Evolutionary conservation across 92 coral and sea anemone genomes (phyloP).

Genomic region (Bergia sp.): DNA sequence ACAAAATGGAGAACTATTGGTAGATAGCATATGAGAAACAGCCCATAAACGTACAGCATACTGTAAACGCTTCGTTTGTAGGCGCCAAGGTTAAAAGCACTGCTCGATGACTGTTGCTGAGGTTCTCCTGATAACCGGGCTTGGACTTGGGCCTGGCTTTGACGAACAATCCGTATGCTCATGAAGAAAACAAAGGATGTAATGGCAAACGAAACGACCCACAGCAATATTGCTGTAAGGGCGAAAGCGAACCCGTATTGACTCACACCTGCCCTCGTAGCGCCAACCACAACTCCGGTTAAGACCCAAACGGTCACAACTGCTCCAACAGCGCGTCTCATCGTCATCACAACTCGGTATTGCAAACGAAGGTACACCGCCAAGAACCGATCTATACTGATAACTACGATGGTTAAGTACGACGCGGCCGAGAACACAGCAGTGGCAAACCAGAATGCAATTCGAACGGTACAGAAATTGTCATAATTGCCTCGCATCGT

Average conservation of each 20-base stretch:
- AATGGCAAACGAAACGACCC: slow-evolving; percentile 12
- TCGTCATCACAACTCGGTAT: slow-evolving; percentile 13
- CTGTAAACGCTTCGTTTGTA: slow-evolving; percentile 23
- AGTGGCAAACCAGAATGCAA: slow-evolving; percentile 4
- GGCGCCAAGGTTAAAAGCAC: slow-evolving; percentile 5
- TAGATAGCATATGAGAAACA: slow-evolving; percentile 3
- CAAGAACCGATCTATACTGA: slow-evolving; percentile 21
- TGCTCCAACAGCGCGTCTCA: neutral
- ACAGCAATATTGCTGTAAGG: neutral
- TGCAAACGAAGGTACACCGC: slow-evolving; percentile 12
- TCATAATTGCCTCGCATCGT: neutral
- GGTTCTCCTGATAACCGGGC: neutral
- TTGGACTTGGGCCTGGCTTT: slow-evolving; percentile 13
- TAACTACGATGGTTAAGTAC: neutral
- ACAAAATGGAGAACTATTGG: slow-evolving; percentile 11
- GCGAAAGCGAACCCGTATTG: slow-evolving; percentile 4
- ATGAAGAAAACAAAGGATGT: slow-evolving; percentile 20
- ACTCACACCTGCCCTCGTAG: neutral
- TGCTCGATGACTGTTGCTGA: neutral
- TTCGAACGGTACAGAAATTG: slow-evolving; percentile 4
- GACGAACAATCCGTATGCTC: slow-evolving; percentile 2
- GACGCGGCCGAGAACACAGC: slow-evolving; percentile 18
- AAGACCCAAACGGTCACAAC: slow-evolving; percentile 5
- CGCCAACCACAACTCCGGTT: slow-evolving; percentile 15
- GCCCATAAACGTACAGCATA: slow-evolving; percentile 12